These are phyloP conservation scores for Streptopelia turtur DNA, from an alignment of 2,797 vertebrate species.

Conservation along the genomic window DNA sequence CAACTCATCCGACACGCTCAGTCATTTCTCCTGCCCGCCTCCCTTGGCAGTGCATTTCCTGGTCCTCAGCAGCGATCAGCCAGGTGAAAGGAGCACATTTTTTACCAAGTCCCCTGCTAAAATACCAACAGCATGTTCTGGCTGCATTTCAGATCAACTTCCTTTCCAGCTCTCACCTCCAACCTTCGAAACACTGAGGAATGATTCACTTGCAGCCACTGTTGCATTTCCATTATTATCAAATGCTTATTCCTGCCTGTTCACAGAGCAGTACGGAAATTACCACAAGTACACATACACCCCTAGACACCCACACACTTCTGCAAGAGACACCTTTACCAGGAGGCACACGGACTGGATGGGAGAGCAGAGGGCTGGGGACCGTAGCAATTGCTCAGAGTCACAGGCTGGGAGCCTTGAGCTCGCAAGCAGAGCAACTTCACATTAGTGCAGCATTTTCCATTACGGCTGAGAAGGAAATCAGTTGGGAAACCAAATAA, in stretches of 20 bases:
- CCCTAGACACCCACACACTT: not conserved
- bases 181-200: not conserved
- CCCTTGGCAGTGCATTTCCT: not conserved
- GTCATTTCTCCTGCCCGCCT: not conserved
- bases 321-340: not conserved
- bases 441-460: not conserved
- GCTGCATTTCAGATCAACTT: slow-evolving; percentile 28
- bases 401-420: not conserved
- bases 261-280: rapidly evolving
- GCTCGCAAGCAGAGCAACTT: not conserved
- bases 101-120: slow-evolving; percentile 8
- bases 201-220: not conserved
- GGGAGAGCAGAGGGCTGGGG: not conserved
- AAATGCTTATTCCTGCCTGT: not conserved
- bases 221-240: not conserved
- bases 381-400: not conserved
- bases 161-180: not conserved
- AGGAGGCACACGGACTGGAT: not conserved
- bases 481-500: not conserved
- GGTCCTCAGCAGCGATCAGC: not conserved
- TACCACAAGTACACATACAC: not conserved
- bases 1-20: not conserved
- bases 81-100: not conserved
- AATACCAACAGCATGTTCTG: not conserved
- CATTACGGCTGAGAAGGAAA: not conserved